Base-by-base conservation (phyloP, 37 sponge, comb jelly and placozoan genomes). In the Halichondria panicea region DNA sequence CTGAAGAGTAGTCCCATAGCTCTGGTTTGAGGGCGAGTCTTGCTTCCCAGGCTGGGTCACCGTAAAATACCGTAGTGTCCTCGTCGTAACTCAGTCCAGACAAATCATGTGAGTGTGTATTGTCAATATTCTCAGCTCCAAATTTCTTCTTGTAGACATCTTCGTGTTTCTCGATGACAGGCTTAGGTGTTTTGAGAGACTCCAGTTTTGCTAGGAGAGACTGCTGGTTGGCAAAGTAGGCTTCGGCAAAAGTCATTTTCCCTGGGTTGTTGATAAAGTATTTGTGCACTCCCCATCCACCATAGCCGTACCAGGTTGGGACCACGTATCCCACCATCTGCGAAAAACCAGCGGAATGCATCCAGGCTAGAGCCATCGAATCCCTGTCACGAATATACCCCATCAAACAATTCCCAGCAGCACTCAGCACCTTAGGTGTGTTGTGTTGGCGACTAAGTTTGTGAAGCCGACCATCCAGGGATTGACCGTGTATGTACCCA, bases 191-290 rank as follows among this genome's bases (percentile, higher is more conserved):
- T 50, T 71, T 79, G 36, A 60, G 55, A 1, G 27, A 43, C 32
- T 86, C 53, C 18, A 86, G 80, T 43, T 65, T 34, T 33, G 43
- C 18, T 19, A 77, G 54, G 15, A 89, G 80, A 21, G 89, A 44
- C 42, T 89, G 89, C n/a, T 83, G 77, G 64, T 89, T 89, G 35
- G 89, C 89, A 82, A 83, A 89, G 80, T 83, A 89, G 21, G 89
- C 58, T 31, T 82, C 80, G 61, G 74, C 63, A 71, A 89, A 83
- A 12, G 75, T 67, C 56, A 45, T 61, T 8, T 15, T 19, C 22
- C 89, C 89, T 30, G 89, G 89, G 28, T 77, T 70, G 46, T 86
- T 66, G 53, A 82, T 55, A 46, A 89, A 83, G 64, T 89, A 89
- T 12, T 72, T 64, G 75, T 89, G 72, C 21, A 89, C 84, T 8